phyloP scores from a whole-genome alignment of 2,888 invertebrate genomes.

The Diarsia rubi region DNA sequence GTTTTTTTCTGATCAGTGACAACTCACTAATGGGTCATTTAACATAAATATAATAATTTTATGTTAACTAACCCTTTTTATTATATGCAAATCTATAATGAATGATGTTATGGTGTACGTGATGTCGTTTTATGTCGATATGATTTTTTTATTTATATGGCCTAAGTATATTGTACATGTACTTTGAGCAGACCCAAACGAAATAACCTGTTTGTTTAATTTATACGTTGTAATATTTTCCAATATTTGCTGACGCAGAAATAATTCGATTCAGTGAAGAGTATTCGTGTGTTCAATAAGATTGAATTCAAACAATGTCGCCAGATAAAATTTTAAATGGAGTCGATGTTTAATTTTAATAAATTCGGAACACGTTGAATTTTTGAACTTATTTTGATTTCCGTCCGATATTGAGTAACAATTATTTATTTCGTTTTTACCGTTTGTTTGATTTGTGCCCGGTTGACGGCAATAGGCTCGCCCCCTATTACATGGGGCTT shows the following conservation, averaged over 20 bases:
- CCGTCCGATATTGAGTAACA: background rate
- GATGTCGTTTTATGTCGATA: too few relatives aligned
- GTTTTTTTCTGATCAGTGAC: background rate
- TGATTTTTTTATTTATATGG: background rate
- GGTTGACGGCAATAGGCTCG: too few relatives aligned
- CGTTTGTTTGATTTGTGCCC: too few relatives aligned
- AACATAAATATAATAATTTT: too few relatives aligned
- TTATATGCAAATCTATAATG: too few relatives aligned
- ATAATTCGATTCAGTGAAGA: constrained; percentile 37
- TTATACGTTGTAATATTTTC: constrained; percentile 23
- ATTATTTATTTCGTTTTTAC: constrained; percentile 5
- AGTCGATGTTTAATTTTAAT: constrained; percentile 21
- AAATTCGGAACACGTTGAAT: background rate
- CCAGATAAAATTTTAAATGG: constrained; percentile 22
- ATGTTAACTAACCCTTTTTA: too few relatives aligned
- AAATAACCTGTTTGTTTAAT: constrained; percentile 22
- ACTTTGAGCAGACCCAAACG: background rate
- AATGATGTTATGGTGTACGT: too few relatives aligned
- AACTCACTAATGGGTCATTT: background rate
- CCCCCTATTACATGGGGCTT: too few relatives aligned
- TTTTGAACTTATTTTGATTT: constrained; percentile 1
- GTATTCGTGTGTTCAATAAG: constrained; percentile 34
- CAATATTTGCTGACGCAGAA: constrained; percentile 40
- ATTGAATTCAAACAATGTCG: constrained; percentile 26
- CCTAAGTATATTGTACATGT: background rate